Conservation (phyloP, 2,888 invertebrate species). For the Thera obeliscata region DNA sequence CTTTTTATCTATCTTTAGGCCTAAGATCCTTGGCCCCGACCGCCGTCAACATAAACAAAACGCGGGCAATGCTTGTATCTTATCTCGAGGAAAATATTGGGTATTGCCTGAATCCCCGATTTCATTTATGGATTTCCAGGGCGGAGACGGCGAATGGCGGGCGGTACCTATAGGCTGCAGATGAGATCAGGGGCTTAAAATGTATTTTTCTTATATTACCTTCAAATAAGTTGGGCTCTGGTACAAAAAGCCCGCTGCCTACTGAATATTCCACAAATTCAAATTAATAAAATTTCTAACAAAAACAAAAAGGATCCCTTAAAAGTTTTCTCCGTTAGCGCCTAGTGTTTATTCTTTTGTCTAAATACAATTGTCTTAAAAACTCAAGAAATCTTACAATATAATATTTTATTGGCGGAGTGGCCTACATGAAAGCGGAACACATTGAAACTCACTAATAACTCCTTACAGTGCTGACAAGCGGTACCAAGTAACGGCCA, state of each 20-base stretch:
- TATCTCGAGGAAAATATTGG: conserved; percentile 72
- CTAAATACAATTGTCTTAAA: conserved; percentile 21
- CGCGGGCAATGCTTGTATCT: conserved; percentile 76
- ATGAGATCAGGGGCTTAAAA: conserved; percentile 7
- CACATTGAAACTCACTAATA: conserved; percentile 28
- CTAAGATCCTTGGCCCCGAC: conserved; percentile 46
- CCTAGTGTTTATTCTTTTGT: conserved; percentile 25
- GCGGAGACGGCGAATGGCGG: conserved; percentile 2
- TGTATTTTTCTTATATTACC: too few species aligned
- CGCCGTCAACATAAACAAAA: conserved; percentile 80
- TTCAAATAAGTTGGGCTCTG: not conserved
- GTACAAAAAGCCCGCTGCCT: too few species aligned
- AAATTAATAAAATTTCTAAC: conserved; percentile 15
- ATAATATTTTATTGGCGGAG: conserved; percentile 21
- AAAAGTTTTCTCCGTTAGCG: conserved; percentile 4
- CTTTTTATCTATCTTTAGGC: conserved; percentile 2
- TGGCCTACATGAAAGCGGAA: conserved; percentile 10
- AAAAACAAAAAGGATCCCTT: conserved; percentile 15
- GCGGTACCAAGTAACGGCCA: conserved; percentile 32
- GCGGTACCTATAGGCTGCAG: conserved; percentile 11
- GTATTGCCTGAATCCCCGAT: conserved; percentile 53
- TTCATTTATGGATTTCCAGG: conserved; percentile 52
- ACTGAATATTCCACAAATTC: too few species aligned
- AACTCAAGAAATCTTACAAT: conserved; percentile 19
- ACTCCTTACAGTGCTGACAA: conserved; percentile 29